A percentile compares a stretch with the other conserved stretches of the same genome.
phyloP scores from a whole-genome alignment of 2,888 invertebrate species.

The Nomada flava region DNA sequence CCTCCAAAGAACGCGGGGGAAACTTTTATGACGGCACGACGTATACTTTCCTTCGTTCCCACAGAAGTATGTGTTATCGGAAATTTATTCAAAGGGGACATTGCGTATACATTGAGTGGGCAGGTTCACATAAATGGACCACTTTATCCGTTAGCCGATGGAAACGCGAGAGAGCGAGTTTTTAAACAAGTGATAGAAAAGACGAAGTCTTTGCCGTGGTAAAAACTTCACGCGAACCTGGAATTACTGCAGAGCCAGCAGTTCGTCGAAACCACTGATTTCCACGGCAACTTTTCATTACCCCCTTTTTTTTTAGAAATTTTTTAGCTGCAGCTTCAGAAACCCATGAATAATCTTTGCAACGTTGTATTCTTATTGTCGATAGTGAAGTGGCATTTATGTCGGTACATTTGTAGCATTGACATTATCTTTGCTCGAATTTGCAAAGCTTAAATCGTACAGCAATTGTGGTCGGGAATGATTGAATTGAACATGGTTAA shows the following conservation, averaged over 20 bases:
- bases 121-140: constrained; percentile 9
- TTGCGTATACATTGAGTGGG: constrained; percentile 18
- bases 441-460: too few species aligned
- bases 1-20: background rate
- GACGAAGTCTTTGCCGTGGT: constrained; percentile 5
- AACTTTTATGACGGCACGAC: background rate
- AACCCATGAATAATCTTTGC: background rate
- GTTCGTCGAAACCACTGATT: constrained; percentile 12
- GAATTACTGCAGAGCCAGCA: background rate
- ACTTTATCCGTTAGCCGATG: background rate
- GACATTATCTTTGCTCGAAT: too few species aligned
- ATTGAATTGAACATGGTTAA: too few species aligned
- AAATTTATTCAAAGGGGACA: constrained; percentile 26
- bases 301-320: background rate
- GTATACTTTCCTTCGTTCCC: background rate
- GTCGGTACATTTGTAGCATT: too few species aligned
- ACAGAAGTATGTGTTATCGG: constrained; percentile 4
- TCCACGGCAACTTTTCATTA: background rate
- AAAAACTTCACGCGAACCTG: constrained; percentile 12
- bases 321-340: background rate
- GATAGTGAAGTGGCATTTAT: too few species aligned
- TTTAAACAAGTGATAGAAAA: constrained; percentile 23
- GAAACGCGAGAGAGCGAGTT: constrained; percentile 16
- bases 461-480: too few species aligned
- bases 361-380: too few species aligned